These are phyloP conservation scores for Holothuria scabra DNA, from an alignment of 53 echinoderm and acorn worm species.

Conservation along the genomic window DNA sequence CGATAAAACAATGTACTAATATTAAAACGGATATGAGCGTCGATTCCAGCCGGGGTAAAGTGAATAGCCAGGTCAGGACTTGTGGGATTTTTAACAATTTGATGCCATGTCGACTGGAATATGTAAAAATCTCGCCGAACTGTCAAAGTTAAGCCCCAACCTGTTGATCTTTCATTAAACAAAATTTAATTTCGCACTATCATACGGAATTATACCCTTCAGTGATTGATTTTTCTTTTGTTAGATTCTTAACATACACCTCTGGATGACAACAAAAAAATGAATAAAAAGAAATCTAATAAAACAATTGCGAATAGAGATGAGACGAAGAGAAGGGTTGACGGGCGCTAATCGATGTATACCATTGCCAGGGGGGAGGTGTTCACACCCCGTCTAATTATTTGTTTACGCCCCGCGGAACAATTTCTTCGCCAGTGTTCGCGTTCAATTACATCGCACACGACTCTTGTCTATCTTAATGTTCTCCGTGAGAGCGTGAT, in stretches of 20 bases:
- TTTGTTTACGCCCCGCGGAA: slow-evolving; percentile 31
- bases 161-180: slow-evolving; percentile 36
- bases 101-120: too few species aligned
- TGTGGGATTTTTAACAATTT: too few species aligned
- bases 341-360: too few species aligned
- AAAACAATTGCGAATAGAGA: neutral
- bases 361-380: neutral
- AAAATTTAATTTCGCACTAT: slow-evolving; percentile 25
- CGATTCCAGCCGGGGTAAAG: too few species aligned
- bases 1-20: too few species aligned
- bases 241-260: neutral
- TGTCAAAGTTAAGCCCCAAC: slow-evolving; percentile 9
- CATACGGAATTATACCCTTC: slow-evolving; percentile 17
- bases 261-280: neutral
- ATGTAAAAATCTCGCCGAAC: too few species aligned
- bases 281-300: neutral
- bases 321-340: neutral
- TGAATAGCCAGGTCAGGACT: too few species aligned
- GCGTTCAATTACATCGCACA: slow-evolving; percentile 33
- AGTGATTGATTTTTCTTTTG: slow-evolving; percentile 6
- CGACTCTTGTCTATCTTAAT: slow-evolving; percentile 27
- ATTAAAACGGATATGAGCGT: too few species aligned
- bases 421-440: slow-evolving; percentile 24
- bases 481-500: slow-evolving; percentile 12
- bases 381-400: slow-evolving; percentile 23